phyloP scores from a whole-genome alignment of 2,888 invertebrate genomes.

The Eutolmus rufibarbis region DNA sequence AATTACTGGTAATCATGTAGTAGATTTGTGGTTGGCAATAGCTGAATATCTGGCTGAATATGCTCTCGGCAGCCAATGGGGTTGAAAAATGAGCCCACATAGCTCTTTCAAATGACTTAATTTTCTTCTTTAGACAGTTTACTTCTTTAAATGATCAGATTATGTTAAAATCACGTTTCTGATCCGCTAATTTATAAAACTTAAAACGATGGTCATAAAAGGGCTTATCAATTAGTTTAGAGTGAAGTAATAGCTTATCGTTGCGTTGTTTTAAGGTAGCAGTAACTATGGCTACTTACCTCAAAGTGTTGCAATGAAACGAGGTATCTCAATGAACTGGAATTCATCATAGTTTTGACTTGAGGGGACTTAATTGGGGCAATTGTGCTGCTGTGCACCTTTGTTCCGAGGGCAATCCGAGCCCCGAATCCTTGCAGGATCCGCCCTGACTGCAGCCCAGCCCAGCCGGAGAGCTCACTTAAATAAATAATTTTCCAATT shows the following conservation, averaged over 20 bases:
- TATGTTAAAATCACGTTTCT: too few species aligned
- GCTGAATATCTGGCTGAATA: too few species aligned
- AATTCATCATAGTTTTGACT: neutral
- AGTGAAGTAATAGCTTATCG: neutral
- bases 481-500: constrained; percentile 36
- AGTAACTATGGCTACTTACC: neutral
- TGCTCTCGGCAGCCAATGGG: too few species aligned
- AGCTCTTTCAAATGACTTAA: too few species aligned
- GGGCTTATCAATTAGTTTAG: neutral
- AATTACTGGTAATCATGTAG: too few species aligned
- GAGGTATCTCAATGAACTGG: neutral
- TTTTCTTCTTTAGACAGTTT: too few species aligned
- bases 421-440: neutral
- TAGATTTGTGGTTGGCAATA: too few species aligned
- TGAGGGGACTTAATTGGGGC: neutral
- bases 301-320: neutral
- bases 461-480: neutral
- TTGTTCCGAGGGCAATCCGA: neutral
- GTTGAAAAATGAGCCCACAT: too few species aligned
- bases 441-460: neutral
- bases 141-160: too few species aligned
- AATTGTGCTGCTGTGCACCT: neutral
- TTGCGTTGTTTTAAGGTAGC: neutral
- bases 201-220: too few species aligned
- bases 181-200: too few species aligned